phyloP scores from a whole-genome alignment of 2,113 vertebrate species.

The Chamaetylas fuelleborni region DNA sequence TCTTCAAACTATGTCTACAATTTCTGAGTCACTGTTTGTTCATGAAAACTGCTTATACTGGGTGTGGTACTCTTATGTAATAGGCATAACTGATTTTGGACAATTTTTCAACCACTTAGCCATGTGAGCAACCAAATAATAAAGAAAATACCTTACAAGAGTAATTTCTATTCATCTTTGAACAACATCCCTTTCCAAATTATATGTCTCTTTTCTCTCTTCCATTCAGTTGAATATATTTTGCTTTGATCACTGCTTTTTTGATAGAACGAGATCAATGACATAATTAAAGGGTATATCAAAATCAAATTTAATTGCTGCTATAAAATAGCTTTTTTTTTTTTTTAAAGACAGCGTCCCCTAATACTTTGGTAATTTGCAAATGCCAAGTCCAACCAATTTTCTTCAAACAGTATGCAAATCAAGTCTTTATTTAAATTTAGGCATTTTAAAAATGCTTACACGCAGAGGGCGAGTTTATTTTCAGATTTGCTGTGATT shows the following conservation, averaged over 20 bases:
- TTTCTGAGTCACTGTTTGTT: slow-evolving; percentile 37
- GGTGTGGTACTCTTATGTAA: slow-evolving; percentile 59
- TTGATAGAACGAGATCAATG: background rate
- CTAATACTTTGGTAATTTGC: background rate
- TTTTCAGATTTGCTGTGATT: background rate
- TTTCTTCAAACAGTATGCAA: background rate
- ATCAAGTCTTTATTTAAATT: background rate
- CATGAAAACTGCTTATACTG: slow-evolving; percentile 52
- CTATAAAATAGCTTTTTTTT: background rate
- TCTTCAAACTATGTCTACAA: background rate
- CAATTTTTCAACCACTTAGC: slow-evolving; percentile 36
- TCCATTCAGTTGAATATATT: background rate
- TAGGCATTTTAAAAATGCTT: background rate
- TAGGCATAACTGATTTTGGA: slow-evolving; percentile 42
- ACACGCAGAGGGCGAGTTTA: background rate
- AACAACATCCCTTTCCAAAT: background rate
- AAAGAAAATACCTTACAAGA: slow-evolving; percentile 10
- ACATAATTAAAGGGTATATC: background rate
- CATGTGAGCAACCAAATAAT: slow-evolving; percentile 16
- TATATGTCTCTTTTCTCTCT: background rate
- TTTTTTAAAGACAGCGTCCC: background rate
- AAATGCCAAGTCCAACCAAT: background rate
- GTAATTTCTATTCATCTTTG: background rate
- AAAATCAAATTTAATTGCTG: background rate
- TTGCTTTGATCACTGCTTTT: background rate